phyloP scores from a whole-genome alignment of 2,888 invertebrate genomes.

The Patella depressa region DNA sequence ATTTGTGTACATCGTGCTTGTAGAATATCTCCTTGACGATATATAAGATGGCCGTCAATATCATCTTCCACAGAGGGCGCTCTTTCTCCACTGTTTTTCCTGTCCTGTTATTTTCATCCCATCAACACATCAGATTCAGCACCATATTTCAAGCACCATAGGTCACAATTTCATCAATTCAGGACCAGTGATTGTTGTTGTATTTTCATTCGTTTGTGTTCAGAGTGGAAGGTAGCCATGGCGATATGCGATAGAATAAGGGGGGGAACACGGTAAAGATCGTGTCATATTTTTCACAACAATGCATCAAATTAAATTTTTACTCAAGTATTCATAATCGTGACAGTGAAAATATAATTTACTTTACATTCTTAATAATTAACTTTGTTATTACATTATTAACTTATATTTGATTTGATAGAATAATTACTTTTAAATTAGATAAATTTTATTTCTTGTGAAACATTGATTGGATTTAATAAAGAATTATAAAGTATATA shows the following conservation, averaged over 20 bases:
- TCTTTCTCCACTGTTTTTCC: constrained; percentile 42
- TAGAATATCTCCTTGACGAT: constrained; percentile 98
- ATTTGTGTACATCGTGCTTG: constrained; percentile 89
- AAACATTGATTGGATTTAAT: too few relatives aligned
- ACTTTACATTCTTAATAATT: too few relatives aligned
- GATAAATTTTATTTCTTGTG: too few relatives aligned
- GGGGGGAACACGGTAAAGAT: constrained; percentile 59
- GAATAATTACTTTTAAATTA: too few relatives aligned
- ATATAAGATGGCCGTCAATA: constrained; percentile 99
- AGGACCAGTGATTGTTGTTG: constrained; percentile 2
- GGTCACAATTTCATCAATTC: neutral
- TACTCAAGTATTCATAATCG: too few relatives aligned
- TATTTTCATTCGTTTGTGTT: neutral
- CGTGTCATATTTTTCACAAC: constrained; percentile 37
- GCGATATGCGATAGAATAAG: constrained; percentile 56
- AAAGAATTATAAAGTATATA: too few relatives aligned
- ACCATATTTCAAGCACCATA: neutral
- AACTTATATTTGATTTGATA: too few relatives aligned
- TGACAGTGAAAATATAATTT: too few relatives aligned
- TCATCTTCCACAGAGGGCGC: constrained; percentile 96
- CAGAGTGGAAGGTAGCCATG: constrained; percentile 29
- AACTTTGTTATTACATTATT: too few relatives aligned
- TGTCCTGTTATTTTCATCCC: constrained; percentile 39
- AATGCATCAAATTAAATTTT: too few relatives aligned
- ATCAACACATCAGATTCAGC: constrained; percentile 24